Conservation (phyloP, 2,888 invertebrate species). For the Drosophila paramelanica region DNA sequence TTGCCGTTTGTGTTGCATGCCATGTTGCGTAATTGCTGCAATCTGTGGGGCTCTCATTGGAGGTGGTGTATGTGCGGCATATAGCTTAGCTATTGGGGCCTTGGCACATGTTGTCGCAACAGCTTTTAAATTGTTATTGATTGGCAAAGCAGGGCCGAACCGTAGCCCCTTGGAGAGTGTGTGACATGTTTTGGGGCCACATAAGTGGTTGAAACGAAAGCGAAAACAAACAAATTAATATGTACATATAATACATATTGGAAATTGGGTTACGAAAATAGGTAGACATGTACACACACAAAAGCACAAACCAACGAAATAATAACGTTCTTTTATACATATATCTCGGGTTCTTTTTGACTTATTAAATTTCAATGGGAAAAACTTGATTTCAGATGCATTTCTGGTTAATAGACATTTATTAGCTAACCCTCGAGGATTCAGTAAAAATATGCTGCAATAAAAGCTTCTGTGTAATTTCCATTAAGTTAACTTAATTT, state of each 20-base stretch:
- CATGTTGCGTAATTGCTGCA: conserved; percentile 79
- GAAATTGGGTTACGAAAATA: conserved; percentile 61
- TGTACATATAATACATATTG: conserved; percentile 42
- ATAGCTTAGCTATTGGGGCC: conserved; percentile 41
- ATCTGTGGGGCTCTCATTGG: conserved; percentile 59
- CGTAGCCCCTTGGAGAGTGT: conserved; percentile 25
- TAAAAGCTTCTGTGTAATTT: too few relatives aligned
- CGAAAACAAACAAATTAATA: conserved; percentile 75
- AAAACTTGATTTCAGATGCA: too few relatives aligned
- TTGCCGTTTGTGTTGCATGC: conserved; percentile 56
- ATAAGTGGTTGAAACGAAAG: conserved; percentile 45
- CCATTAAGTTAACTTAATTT: too few relatives aligned
- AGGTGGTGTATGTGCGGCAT: conserved; percentile 39
- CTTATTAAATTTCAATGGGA: too few relatives aligned
- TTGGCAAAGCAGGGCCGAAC: conserved; percentile 51
- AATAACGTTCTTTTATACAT: neutral
- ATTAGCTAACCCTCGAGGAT: too few relatives aligned
- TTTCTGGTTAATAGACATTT: too few relatives aligned
- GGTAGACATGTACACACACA: neutral
- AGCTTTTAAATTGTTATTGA: conserved; percentile 80
- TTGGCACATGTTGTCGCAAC: conserved; percentile 75
- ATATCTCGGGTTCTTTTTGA: neutral
- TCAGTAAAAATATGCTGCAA: too few relatives aligned
- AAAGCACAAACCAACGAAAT: conserved; percentile 2
- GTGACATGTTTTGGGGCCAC: conserved; percentile 46